Evolutionary conservation across 1,140 invertebrate species (phyloP), one percentile per base, ranked within the genome.

Genomic region (Onthophagus taurus): DNA sequence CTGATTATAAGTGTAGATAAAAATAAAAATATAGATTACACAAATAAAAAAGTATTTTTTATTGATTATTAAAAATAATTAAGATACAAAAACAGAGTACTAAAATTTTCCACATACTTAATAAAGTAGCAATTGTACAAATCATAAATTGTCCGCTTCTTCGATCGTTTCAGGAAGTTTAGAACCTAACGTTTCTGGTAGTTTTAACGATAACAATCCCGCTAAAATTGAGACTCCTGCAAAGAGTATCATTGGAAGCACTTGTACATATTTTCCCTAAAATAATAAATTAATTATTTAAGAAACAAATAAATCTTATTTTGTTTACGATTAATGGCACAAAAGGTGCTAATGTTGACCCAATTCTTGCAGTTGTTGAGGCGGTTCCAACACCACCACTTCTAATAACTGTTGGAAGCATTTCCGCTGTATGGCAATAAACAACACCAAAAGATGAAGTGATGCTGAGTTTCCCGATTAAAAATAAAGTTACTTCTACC

Each of bases 381-480:
- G 74, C 70, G 3, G 68, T 56, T 2, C 74, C 77, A 9, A 79
- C 70, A 3, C 73, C 74, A 9, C 70, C 72, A 48, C 71, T 76
- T 19, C 72, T 61, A 6, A 72, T 51, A 14, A 72, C 66, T 4
- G 77, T 80, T 4, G 77, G 77, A 50, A 78, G 70, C 59, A 80
- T 67, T 65, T 80, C 77, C 2, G 76, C 72, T 4, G 76, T 77
- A 37, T 76, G 71, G 1, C 78, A 70, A 48, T 78, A 79, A 1
- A 77, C 62, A 6, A 77, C 67, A 3, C 72, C 73, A 53, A 79
- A 78, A 2, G 76, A 67, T 19, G 72, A 67, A 0, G 76, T 78
- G 11, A 78, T 75, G 3, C 72, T 72, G 47, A 78, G 64, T 59
- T 81, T 82, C 8, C 80, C 80, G 8, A 75, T 51, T 9, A 84